A percentile compares a stretch with the other conserved stretches of the same genome.
Conservation (phyloP, 2,113 vertebrate species). For the Grammomys dolichurus region DNA sequence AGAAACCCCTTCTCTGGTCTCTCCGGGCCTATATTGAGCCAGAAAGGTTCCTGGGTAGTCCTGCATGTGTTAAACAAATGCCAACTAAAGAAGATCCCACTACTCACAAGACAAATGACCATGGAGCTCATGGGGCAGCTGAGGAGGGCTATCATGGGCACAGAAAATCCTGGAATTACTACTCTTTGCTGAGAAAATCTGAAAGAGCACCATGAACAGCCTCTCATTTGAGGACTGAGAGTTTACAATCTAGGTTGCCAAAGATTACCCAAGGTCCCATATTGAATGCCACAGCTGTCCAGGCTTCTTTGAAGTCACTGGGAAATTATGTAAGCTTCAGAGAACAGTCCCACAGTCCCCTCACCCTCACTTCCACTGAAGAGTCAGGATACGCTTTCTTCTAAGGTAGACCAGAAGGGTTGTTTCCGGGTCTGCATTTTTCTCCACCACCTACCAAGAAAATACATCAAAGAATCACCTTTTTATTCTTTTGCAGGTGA, state of each 20-base stretch:
- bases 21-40: not conserved
- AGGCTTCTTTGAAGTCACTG: not conserved
- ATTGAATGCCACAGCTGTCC: not conserved
- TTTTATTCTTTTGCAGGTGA: not conserved
- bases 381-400: slow-evolving; percentile 91
- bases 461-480: not conserved
- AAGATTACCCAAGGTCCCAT: not conserved
- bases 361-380: not conserved
- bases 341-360: not conserved
- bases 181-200: not conserved
- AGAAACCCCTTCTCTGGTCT: not conserved
- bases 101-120: not conserved
- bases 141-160: not conserved
- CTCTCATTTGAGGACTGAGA: not conserved
- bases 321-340: not conserved
- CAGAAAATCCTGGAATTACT: not conserved
- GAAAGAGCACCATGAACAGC: not conserved
- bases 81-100: not conserved
- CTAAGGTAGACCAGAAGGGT: slow-evolving; percentile 93
- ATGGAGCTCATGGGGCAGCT: not conserved
- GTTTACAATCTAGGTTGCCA: not conserved
- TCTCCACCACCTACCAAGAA: slow-evolving; percentile 92
- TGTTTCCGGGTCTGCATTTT: slow-evolving; percentile 93
- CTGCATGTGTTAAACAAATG: not conserved
- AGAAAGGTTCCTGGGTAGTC: not conserved